Base-by-base conservation (phyloP, 1,140 invertebrate genomes). In the Plutomurus gul region DNA sequence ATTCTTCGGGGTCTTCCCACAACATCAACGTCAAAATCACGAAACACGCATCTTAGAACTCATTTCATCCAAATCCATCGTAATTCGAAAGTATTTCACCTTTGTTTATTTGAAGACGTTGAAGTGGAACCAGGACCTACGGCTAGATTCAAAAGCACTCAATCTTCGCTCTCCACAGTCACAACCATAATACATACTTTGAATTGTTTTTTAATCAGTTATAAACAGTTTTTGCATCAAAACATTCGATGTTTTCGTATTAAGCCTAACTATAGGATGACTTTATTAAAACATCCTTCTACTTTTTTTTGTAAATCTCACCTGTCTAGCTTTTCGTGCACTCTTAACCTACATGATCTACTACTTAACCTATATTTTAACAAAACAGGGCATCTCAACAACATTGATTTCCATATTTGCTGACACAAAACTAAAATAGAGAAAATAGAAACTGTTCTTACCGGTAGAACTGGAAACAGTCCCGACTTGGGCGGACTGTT, bases 81-180 rank as follows among this genome's bases (percentile, higher is more conserved):
- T 65, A 65, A 65, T 65, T 60, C 27, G 56, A 36, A 65, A 65
- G 56, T 33, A 65, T 72, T 72, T 77, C 77, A 83, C 82, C 82
- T 83, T 81, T 82, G 75, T 70, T 56, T 84, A 81, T 85, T 85
- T 46, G 83, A 36, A 22, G 75, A 73, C 20, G 82, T 75, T 47
- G 82, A 78, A 43, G 80, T 51, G 25, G 65, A 60, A 40, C 49
- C 77, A 11, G 56, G 60, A 83, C 82, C 82, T 83, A 80, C 80
- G 79, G 75, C 80, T 83, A 83, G 80, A 82, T 83, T 77, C 70
- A 80, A 79, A 83, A 76, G 40, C 36, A 82, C 81, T 82, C 82
- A 83, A 81, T 79, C 77, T 81, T 49, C 56, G 33, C 39, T 22
- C 77, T 78, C 39, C 39, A 43, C 22, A 37, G 56, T 71, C 51